Evolutionary conservation across 2,113 vertebrate genomes (phyloP).

Genomic region (Mohoua ochrocephala): DNA sequence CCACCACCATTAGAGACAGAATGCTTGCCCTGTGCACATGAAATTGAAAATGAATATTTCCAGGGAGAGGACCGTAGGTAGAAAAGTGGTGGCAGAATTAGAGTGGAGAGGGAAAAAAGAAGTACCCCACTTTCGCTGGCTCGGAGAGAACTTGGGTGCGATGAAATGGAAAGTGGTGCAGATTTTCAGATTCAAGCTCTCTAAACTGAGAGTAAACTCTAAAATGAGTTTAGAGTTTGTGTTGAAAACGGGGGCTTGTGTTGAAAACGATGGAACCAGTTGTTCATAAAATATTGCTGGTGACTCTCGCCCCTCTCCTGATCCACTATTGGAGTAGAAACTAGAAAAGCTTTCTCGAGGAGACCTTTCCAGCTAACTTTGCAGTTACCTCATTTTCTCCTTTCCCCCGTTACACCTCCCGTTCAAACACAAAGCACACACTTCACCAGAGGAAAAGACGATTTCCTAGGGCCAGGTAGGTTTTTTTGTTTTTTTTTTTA

Average conservation of each 20-base stretch:
- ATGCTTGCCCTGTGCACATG: not conserved
- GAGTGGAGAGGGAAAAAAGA: not conserved
- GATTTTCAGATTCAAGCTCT: not conserved
- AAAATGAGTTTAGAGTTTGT: no score
- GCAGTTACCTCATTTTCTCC: not conserved
- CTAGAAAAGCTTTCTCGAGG: not conserved
- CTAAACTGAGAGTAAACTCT: no score
- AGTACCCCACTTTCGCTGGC: not conserved
- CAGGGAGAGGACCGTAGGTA: not conserved
- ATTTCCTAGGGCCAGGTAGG: not conserved
- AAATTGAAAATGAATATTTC: not conserved
- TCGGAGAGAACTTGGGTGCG: not conserved
- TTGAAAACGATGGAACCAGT: not conserved
- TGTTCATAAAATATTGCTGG: not conserved
- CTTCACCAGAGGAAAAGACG: not conserved
- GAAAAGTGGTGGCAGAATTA: not conserved
- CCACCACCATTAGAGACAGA: not conserved
- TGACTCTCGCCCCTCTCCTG: not conserved
- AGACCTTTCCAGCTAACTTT: not conserved
- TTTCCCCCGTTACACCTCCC: not conserved
- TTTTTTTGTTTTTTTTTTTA: not conserved
- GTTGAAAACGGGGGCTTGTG: not conserved
- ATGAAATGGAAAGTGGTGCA: not conserved
- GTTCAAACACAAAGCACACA: not conserved
- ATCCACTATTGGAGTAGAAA: not conserved